Base-by-base conservation (phyloP, 2,888 invertebrate species). In the Brassicogethes aeneus region DNA sequence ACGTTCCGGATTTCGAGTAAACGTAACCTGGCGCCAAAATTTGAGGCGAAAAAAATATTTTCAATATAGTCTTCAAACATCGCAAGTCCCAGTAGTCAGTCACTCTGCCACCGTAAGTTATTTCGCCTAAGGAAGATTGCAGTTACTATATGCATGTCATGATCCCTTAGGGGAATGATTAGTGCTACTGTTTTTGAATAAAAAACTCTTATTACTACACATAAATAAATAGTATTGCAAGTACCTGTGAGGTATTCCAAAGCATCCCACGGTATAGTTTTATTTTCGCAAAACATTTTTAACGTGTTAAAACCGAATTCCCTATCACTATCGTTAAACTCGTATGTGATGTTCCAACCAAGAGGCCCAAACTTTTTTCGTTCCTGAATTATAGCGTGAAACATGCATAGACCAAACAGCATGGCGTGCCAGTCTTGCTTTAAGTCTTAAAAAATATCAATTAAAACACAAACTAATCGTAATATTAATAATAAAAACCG, bases 51-150 rank as follows among this genome's bases (percentile, higher is more conserved):
- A 92, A 91, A 66, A 85, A 89, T 44, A 79, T 76, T 53, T 80
- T 79, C 36, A 92, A 70, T 44, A 92, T 86, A 0, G 90, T 90
- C 52, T 84, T 82, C 48, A 93, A 70, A 45, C 91, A 87, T 7
- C 94, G 76, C 48, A 89, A 76, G 68, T 94, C 94, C 91, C 92
- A 92, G 66, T 83, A 84, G 61, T 95, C 94, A 0, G 94, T 94
- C 0, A 95, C 92, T 52, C 93, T 77, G 1, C 95, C 94, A 1
- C 95, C 94, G 65, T 94, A 95, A 23, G 89, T 93, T 47, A 93
- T 90, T 64, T 90, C 88, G 48, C 91, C 91, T 74, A 66, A 56
- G 66, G 69, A 43, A 35, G 23, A 5, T n/a, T n/a, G n/a, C n/a
- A n/a, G n/a, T n/a, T n/a, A n/a, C n/a, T n/a, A n/a, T n/a, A n/a